Conservation (phyloP, 35 echinoderm and acorn worm genomes). For the Amphiura filiformis region DNA sequence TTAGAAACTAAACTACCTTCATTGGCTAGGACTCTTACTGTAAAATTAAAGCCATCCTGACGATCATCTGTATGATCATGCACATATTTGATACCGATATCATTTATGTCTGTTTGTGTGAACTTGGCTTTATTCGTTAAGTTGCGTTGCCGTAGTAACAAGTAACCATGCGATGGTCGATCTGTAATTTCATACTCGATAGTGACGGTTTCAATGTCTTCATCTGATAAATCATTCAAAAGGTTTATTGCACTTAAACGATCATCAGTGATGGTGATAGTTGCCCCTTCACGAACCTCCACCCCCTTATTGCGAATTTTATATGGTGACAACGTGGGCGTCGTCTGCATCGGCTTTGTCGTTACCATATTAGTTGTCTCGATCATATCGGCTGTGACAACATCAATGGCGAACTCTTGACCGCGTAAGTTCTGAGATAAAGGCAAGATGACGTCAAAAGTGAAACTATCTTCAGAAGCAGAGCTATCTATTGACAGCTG, state of each 20-base stretch:
- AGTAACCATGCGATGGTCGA: slow-evolving; percentile 61
- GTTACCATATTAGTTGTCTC: slow-evolving; percentile 15
- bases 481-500: slow-evolving; percentile 39
- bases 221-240: slow-evolving; percentile 1
- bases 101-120: slow-evolving; percentile 40
- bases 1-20: slow-evolving; percentile 2
- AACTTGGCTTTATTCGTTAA: slow-evolving; percentile 53
- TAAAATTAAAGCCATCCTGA: slow-evolving; percentile 72
- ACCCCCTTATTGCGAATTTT: slow-evolving; percentile 39
- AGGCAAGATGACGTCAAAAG: slow-evolving; percentile 66
- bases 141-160: slow-evolving; percentile 39
- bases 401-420: slow-evolving; percentile 46
- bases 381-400: slow-evolving; percentile 26
- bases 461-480: slow-evolving; percentile 47
- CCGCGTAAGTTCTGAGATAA: slow-evolving; percentile 79
- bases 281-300: slow-evolving; percentile 74
- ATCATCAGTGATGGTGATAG: slow-evolving; percentile 46
- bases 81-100: slow-evolving; percentile 49
- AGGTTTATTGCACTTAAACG: slow-evolving; percentile 48
- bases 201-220: slow-evolving; percentile 2
- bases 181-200: slow-evolving; percentile 66
- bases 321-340: not conserved
- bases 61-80: slow-evolving; percentile 87
- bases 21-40: slow-evolving; percentile 27
- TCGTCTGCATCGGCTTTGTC: slow-evolving; percentile 12